Conservation (phyloP, 2,888 invertebrate species). For the Eupithecia dodoneata region DNA sequence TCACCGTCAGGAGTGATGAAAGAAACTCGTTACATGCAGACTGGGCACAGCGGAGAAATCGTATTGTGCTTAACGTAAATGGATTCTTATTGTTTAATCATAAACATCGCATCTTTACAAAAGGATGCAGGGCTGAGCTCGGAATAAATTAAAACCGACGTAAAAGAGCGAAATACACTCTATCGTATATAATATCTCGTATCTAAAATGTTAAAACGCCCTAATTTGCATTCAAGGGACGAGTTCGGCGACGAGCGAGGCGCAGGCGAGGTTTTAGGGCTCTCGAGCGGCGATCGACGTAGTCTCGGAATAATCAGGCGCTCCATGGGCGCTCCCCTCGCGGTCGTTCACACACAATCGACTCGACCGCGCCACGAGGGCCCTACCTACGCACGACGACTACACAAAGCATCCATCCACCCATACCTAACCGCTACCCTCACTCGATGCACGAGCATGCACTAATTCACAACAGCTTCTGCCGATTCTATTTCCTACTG, state of each 20-base stretch:
- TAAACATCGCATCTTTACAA: slow-evolving; percentile 37
- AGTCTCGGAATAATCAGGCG: slow-evolving; percentile 78
- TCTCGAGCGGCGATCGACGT: slow-evolving; percentile 74
- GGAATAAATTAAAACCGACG: slow-evolving; percentile 53
- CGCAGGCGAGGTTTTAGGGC: slow-evolving; percentile 66
- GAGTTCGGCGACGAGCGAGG: slow-evolving; percentile 52
- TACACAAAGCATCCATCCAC: slow-evolving; percentile 77
- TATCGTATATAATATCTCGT: slow-evolving; percentile 11
- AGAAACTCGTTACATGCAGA: slow-evolving; percentile 51
- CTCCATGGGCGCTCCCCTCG: slow-evolving; percentile 79
- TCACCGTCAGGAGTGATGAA: slow-evolving; percentile 50
- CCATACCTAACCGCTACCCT: slow-evolving; percentile 72
- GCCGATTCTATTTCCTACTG: slow-evolving; percentile 36
- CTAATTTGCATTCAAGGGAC: slow-evolving; percentile 73
- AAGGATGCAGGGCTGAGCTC: slow-evolving; percentile 43
- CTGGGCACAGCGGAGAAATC: slow-evolving; percentile 50
- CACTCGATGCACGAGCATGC: slow-evolving; percentile 57
- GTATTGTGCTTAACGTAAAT: slow-evolving; percentile 38
- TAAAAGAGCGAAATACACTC: slow-evolving; percentile 47
- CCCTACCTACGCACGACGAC: slow-evolving; percentile 77
- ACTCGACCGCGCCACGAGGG: slow-evolving; percentile 69
- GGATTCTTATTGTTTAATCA: slow-evolving; percentile 38
- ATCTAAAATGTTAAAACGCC: slow-evolving; percentile 62
- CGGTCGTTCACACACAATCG: slow-evolving; percentile 83
- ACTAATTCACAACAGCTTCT: slow-evolving; percentile 54